Conservation (phyloP, 2,888 invertebrate species). For the Patella pellucida region DNA sequence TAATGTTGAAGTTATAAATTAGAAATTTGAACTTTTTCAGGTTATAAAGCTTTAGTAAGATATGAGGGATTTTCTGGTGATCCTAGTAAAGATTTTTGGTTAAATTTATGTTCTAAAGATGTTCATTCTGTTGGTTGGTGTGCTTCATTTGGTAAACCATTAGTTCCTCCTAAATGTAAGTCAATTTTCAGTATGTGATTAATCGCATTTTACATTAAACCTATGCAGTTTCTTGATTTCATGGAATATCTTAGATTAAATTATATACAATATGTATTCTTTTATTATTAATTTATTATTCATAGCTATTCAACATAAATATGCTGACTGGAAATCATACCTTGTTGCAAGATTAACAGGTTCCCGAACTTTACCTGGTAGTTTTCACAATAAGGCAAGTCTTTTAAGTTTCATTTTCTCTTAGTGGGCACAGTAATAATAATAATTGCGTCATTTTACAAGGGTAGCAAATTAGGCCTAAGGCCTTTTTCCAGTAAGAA, state of each 20-base stretch:
- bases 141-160: conserved; percentile 92
- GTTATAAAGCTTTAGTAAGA: conserved; percentile 75
- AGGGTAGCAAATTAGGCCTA: no score
- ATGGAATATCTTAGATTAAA: no score
- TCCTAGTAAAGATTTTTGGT: conserved; percentile 94
- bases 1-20: neutral
- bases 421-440: no score
- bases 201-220: no score
- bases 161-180: conserved; percentile 90
- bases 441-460: no score
- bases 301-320: conserved; percentile 88
- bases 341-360: conserved; percentile 91
- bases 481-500: no score
- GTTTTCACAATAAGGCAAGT: conserved; percentile 87
- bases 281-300: no score
- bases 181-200: conserved; percentile 26
- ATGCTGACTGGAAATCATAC: conserved; percentile 96
- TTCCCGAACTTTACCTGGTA: conserved; percentile 93
- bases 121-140: conserved; percentile 99
- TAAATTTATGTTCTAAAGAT: conserved; percentile 91
- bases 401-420: neutral
- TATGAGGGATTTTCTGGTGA: conserved; percentile 96
- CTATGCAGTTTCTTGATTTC: no score
- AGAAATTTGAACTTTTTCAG: conserved; percentile 55
- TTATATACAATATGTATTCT: no score